Percentiles rank a stretch among this genome's conserved stretches.
phyloP scores from a whole-genome alignment of 2,113 vertebrate species.

The Calonectris borealis region DNA sequence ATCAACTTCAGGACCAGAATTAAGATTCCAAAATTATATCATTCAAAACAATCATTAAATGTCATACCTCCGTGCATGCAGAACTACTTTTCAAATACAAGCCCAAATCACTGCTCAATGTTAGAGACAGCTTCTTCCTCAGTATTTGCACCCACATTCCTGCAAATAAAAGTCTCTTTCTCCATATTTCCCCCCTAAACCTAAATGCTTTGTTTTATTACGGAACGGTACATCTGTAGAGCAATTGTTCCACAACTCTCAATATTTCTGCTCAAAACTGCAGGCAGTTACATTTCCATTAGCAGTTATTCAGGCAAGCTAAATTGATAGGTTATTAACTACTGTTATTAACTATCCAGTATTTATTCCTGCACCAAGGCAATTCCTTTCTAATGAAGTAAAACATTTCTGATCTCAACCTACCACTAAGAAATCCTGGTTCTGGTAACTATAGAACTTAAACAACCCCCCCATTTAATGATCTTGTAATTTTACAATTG shows the following conservation, averaged over 20 bases:
- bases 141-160: not conserved
- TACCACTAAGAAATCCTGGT: not conserved
- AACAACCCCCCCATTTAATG: not conserved
- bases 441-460: not conserved
- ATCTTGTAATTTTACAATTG: not conserved
- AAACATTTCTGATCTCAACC: not conserved
- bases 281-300: not conserved
- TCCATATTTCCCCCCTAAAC: not conserved
- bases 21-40: not conserved
- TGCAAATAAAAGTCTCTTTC: not conserved
- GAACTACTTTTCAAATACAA: not conserved
- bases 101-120: not conserved
- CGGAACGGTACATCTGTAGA: not conserved
- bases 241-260: not conserved
- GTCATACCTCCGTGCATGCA: rapidly evolving
- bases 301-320: not conserved
- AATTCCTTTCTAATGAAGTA: not conserved
- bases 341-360: not conserved
- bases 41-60: not conserved
- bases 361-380: not conserved
- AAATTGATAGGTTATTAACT: not conserved
- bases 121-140: not conserved
- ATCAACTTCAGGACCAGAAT: not conserved
- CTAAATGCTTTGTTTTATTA: not conserved
- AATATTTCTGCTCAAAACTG: not conserved